A percentile compares a stretch with the other conserved stretches of the same genome.
phyloP scores from a whole-genome alignment of 2,888 invertebrate species.

The Dexiosoma caninum region DNA sequence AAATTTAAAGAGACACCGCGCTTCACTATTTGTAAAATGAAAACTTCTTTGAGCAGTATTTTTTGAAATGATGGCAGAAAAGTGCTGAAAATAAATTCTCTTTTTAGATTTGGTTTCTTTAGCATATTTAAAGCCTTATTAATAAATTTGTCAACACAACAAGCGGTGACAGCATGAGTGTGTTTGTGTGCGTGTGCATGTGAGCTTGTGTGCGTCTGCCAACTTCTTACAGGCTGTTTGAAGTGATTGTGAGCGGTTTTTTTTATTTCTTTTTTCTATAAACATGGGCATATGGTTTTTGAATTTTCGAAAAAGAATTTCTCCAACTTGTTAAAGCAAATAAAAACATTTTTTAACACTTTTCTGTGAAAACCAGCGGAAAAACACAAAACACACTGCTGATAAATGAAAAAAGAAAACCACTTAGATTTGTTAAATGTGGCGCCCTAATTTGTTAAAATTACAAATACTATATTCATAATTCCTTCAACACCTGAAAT shows the following conservation, averaged over 20 bases:
- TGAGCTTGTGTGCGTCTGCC: background rate
- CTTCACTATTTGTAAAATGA: background rate
- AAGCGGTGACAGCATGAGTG: slow-evolving; percentile 69
- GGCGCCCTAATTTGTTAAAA: slow-evolving; percentile 60
- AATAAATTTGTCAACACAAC: slow-evolving; percentile 77
- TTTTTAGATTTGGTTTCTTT: slow-evolving; percentile 55
- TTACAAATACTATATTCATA: slow-evolving; percentile 36
- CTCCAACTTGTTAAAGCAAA: slow-evolving; percentile 41
- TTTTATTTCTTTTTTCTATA: slow-evolving; percentile 3
- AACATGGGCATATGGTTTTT: slow-evolving; percentile 52
- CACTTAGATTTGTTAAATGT: slow-evolving; percentile 51
- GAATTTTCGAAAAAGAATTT: slow-evolving; percentile 1
- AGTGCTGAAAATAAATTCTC: slow-evolving; percentile 17
- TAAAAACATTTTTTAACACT: slow-evolving; percentile 41
- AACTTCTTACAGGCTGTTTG: background rate
- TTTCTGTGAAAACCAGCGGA: background rate
- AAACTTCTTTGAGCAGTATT: slow-evolving; percentile 22
- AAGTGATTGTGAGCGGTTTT: slow-evolving; percentile 14
- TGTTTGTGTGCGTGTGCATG: slow-evolving; percentile 17
- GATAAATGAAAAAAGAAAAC: slow-evolving; percentile 10
- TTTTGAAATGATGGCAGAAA: background rate
- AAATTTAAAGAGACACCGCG: slow-evolving; percentile 44
- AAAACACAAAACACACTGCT: background rate
- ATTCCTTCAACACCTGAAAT: slow-evolving; percentile 53
- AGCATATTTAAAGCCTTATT: slow-evolving; percentile 74